These are phyloP conservation scores for Sebastes vulpes DNA, from an alignment of 2,797 vertebrate species.

Conservation along the genomic window DNA sequence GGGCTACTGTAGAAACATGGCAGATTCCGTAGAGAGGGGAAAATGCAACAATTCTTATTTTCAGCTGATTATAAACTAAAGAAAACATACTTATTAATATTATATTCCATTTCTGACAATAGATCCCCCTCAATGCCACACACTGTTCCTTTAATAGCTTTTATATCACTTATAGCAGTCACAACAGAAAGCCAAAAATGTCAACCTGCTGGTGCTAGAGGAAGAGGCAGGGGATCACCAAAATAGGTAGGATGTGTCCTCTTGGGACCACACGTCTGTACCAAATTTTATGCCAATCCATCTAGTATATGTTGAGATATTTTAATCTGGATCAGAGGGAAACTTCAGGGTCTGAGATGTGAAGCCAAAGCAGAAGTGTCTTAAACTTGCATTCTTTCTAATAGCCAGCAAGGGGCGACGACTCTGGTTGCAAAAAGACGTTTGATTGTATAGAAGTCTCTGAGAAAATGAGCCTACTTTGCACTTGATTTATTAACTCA, in stretches of 20 bases:
- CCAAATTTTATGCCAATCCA: not conserved
- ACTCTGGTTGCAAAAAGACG: fast-evolving
- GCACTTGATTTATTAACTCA: fast-evolving
- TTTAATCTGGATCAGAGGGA: not conserved
- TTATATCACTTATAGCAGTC: not conserved
- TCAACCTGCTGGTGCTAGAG: not conserved
- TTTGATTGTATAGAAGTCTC: fast-evolving
- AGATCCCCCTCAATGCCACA: no score
- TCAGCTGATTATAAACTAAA: no score
- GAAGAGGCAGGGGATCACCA: not conserved
- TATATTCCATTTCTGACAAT: no score
- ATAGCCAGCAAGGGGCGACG: no score
- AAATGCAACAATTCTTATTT: no score
- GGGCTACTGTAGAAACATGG: no score
- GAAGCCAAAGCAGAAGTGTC: fast-evolving
- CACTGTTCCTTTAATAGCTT: not conserved
- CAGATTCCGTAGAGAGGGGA: fast-evolving
- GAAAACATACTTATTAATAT: no score
- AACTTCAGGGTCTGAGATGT: no score
- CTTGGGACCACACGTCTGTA: not conserved
- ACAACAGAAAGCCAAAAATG: not conserved
- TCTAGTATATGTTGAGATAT: not conserved
- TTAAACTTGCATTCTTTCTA: no score
- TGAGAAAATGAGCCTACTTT: no score
- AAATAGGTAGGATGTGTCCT: not conserved